Conservation (phyloP, 2,113 vertebrate genomes). For the Tonatia bakeri region DNA sequence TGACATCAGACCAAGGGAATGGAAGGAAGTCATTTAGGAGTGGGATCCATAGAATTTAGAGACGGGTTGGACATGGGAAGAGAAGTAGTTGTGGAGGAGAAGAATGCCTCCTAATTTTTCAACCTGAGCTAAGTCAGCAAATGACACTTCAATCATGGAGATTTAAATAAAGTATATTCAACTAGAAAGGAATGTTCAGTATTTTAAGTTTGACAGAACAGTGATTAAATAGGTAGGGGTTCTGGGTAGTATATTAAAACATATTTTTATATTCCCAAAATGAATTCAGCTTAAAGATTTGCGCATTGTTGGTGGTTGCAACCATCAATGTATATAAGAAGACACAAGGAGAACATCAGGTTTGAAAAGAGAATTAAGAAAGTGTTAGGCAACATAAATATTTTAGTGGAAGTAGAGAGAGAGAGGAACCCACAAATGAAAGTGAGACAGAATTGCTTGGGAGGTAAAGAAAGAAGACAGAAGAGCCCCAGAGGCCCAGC, state of each 20-base stretch:
- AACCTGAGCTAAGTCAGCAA: not conserved
- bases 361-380: not conserved
- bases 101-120: not conserved
- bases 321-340: not conserved
- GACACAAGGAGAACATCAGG: not conserved
- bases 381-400: not conserved
- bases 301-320: not conserved
- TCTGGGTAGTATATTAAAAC: not conserved
- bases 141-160: not conserved
- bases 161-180: not conserved
- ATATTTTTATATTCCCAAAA: not conserved
- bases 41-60: not conserved
- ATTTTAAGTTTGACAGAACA: not conserved
- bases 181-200: not conserved
- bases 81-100: not conserved
- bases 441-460: not conserved
- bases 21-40: not conserved
- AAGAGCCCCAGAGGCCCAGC: not conserved
- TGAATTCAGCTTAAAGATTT: not conserved
- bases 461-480: not conserved
- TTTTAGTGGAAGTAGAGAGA: not conserved
- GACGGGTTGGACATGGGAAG: not conserved
- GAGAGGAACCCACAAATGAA: not conserved
- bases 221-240: not conserved
- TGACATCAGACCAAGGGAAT: not conserved